A percentile compares a stretch with the other conserved stretches of the same genome.
Conservation (phyloP, 2,113 vertebrate genomes). For the Sander vitreus region DNA sequence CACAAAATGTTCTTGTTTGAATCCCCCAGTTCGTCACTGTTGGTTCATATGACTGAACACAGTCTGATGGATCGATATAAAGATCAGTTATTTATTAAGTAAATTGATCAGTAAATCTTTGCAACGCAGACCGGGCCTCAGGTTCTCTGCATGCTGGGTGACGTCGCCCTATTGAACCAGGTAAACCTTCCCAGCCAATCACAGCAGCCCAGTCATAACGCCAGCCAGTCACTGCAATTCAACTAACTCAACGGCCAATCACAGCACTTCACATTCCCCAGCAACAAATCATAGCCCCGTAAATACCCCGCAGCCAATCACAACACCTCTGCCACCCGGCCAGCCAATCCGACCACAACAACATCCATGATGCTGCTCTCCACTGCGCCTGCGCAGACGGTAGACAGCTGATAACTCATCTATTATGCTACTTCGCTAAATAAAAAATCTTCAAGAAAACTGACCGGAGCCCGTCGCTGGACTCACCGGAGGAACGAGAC, state of each 20-base stretch:
- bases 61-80: background rate
- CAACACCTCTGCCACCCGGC: background rate
- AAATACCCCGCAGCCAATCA: constrained; percentile 40
- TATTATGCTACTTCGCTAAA: constrained; percentile 95
- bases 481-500: constrained; percentile 87
- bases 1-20: too few species aligned
- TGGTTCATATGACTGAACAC: background rate
- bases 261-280: background rate
- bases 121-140: background rate
- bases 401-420: constrained; percentile 89
- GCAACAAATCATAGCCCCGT: constrained; percentile 47
- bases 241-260: constrained; percentile 21
- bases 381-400: constrained; percentile 88
- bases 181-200: constrained; percentile 34
- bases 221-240: constrained; percentile 16
- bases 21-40: too few species aligned
- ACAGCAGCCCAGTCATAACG: background rate
- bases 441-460: constrained; percentile 88
- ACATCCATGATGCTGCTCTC: constrained; percentile 83
- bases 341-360: constrained; percentile 85
- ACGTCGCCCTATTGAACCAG: constrained; percentile 10
- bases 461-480: constrained; percentile 83
- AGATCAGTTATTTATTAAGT: background rate
- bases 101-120: background rate
- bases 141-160: constrained; percentile 52